A percentile compares a stretch with the other conserved stretches of the same genome.
These are phyloP conservation scores for Hystrix brachyura DNA, from an alignment of 2,113 vertebrate genomes.

Conservation along the genomic window DNA sequence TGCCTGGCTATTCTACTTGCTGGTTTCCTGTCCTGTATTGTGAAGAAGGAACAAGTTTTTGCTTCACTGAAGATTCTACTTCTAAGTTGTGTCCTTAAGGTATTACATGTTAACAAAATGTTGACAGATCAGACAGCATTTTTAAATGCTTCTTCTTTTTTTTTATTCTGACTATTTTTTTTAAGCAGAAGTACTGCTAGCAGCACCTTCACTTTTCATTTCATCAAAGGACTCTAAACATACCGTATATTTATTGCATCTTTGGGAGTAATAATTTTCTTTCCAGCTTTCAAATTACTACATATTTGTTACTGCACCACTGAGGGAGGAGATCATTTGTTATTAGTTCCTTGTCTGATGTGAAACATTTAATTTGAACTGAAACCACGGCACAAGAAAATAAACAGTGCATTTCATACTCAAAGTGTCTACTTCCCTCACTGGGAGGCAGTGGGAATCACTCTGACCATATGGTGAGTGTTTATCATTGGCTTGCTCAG, in stretches of 20 bases:
- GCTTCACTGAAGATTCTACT: slow-evolving; percentile 76
- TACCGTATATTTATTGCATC: slow-evolving; percentile 87
- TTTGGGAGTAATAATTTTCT: slow-evolving; percentile 90
- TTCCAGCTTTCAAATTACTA: slow-evolving; percentile 88
- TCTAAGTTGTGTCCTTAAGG: slow-evolving; percentile 64
- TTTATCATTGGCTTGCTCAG: slow-evolving; percentile 84
- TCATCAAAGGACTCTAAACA: slow-evolving; percentile 86
- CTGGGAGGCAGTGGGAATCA: slow-evolving; percentile 83
- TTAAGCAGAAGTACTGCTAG: slow-evolving; percentile 79
- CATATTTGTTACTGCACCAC: slow-evolving; percentile 88
- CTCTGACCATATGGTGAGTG: slow-evolving; percentile 87
- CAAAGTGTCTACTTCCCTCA: slow-evolving; percentile 87
- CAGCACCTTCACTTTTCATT: slow-evolving; percentile 87
- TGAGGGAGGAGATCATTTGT: slow-evolving; percentile 86
- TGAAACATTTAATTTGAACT: slow-evolving; percentile 90
- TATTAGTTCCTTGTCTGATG: slow-evolving; percentile 89
- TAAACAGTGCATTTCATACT: slow-evolving; percentile 88
- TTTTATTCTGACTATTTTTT: slow-evolving; percentile 43
- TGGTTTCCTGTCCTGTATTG: background rate
- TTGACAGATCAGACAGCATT: slow-evolving; percentile 81
- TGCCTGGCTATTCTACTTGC: background rate
- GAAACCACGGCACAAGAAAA: slow-evolving; percentile 88
- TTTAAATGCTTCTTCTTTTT: slow-evolving; percentile 75
- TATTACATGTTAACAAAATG: slow-evolving; percentile 84
- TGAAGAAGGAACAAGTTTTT: slow-evolving; percentile 67